phyloP scores from a whole-genome alignment of 2,113 vertebrate species.

The Salminus brasiliensis region DNA sequence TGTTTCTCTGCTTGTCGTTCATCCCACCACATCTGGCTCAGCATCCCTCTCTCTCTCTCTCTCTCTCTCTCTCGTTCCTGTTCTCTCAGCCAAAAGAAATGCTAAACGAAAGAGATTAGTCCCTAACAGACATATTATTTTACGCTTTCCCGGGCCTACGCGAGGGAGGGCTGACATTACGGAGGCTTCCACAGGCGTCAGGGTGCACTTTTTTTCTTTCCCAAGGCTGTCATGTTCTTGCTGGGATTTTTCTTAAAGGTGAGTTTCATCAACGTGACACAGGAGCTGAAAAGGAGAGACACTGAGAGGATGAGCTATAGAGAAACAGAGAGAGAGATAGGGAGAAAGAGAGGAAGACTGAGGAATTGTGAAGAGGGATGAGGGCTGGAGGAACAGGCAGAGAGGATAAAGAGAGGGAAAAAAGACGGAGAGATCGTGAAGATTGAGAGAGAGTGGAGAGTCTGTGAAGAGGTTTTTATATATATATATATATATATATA shows the following conservation, averaged over 20 bases:
- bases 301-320: not conserved
- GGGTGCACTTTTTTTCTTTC: not conserved
- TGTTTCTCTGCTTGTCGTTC: not conserved
- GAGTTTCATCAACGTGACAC: slow-evolving; percentile 22
- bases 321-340: not conserved
- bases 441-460: slow-evolving; percentile 3
- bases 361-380: not conserved
- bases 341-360: not conserved
- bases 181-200: not conserved
- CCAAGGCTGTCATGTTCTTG: not conserved
- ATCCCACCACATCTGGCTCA: not conserved
- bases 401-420: not conserved
- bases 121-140: slow-evolving; percentile 13
- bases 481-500: not conserved
- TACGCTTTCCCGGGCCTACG: not conserved
- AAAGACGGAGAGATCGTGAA: not conserved
- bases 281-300: not conserved
- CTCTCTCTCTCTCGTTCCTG: slow-evolving; percentile 52
- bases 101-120: slow-evolving; percentile 16
- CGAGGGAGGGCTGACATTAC: slow-evolving; percentile 6
- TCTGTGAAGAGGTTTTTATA: not conserved
- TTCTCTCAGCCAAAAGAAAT: slow-evolving; percentile 11
- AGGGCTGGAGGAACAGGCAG: not conserved
- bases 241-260: slow-evolving; percentile 26
- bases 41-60: slow-evolving; percentile 16